phyloP scores from a whole-genome alignment of 2,113 vertebrate species.

The Saimiri boliviensis region DNA sequence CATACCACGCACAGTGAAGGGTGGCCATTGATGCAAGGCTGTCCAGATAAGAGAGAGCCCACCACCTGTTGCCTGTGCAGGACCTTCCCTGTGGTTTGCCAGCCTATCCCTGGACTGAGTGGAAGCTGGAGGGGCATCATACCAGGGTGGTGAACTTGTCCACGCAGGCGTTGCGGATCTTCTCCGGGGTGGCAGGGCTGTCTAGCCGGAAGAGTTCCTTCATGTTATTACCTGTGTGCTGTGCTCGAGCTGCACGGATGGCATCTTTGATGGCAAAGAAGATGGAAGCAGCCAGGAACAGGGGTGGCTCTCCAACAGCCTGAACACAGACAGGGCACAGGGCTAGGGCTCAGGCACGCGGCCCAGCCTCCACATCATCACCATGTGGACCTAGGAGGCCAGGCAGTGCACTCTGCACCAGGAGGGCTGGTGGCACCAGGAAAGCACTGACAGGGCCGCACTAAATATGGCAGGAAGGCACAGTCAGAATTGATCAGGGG shows the following conservation, averaged over 20 bases:
- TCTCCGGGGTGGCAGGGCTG: conserved; percentile 95
- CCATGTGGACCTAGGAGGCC: neutral
- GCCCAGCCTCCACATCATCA: neutral
- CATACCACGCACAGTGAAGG: accelerated
- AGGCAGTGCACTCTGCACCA: neutral
- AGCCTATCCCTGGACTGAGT: neutral
- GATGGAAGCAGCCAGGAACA: conserved; percentile 94
- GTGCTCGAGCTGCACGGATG: conserved; percentile 83
- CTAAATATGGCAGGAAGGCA: neutral
- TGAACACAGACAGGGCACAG: conserved; percentile 66
- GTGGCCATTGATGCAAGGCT: neutral
- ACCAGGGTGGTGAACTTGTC: conserved; percentile 95
- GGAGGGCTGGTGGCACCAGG: accelerated
- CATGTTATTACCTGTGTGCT: conserved; percentile 80
- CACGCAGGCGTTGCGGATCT: conserved; percentile 93
- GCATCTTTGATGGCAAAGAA: conserved; percentile 98
- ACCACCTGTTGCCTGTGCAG: neutral
- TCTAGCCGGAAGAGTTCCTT: conserved; percentile 89
- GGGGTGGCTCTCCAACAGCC: conserved; percentile 96
- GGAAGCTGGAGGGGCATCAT: neutral
- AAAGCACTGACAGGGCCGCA: accelerated
- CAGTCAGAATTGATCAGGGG: neutral
- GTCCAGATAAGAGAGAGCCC: neutral
- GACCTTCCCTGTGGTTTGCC: accelerated
- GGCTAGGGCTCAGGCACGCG: neutral